Evolutionary conservation across 2,113 vertebrate species (phyloP), one percentile per base, ranked within the genome.

Genomic region (Manacus vitellinus): DNA sequence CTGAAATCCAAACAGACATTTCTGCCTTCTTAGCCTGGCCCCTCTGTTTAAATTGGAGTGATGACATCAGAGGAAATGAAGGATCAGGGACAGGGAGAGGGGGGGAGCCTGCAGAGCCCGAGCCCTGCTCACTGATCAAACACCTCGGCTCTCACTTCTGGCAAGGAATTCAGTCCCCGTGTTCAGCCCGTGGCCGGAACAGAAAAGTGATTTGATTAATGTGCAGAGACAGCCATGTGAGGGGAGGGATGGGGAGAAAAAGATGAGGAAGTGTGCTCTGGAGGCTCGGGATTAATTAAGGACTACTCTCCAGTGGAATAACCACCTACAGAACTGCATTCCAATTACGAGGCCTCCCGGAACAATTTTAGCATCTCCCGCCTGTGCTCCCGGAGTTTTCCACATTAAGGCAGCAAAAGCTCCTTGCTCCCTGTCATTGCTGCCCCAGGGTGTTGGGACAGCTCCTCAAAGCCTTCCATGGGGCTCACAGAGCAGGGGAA

Each of bases 41-140:
- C 68, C 75, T 76, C 80, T 35, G 85, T 84, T 85, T 28, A 66
- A 94, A 92, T 35, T 1, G 11, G 93, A 94, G 81, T 33, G 84
- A 68, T 94, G 96, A 83, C 94, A 82, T 94, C 88, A 96, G 95
- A 96, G 97, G 93, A 91, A 97, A 65, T 4, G 35, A 95, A 95
- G 96, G 96, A 85, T 95, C 83, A 62, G 49, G 44, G 85, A 59
- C 18, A 33, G 87, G 41, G 94, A 61, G 76, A 63, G 83, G 62
- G 58, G 87, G 76, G 27, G 70, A 95, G 91, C 24, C 85, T 75
- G 74, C 71, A 2, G 33, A 65, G 85, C 66, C 76, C 84, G 31
- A 65, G 85, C 66, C 79, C 84, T 54, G 41, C 78, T 78, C 27
- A 3, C 74, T 28, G 19, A 31, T 43, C 94, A 28, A 63, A 77